Evolutionary conservation across 2,113 vertebrate genomes (phyloP), one percentile per base, ranked within the genome.

Genomic region (Perca flavescens): DNA sequence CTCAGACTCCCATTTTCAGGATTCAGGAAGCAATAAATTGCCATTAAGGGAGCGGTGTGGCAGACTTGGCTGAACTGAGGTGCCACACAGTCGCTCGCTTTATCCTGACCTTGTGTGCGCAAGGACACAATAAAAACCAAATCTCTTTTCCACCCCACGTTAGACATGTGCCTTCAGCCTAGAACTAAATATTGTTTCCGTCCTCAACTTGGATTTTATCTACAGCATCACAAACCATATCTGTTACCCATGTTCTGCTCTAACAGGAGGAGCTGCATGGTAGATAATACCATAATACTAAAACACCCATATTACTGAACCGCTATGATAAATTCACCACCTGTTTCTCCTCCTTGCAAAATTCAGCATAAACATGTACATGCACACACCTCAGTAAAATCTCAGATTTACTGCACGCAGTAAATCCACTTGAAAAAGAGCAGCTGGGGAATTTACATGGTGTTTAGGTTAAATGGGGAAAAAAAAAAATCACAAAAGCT

Each of bases 11-110:
- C 86, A 21, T 91, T 91, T 88, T 81, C 86, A 90, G 84, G 77
- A 86, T 87, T 85, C 91, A 94, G 95, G 94, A 95, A 95, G 94
- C 84, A 87, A 94, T 95, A 95, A 94, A 95, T 94, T 84, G 86
- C 70, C 88, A 93, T 93, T 92, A 93, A 93, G 90, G 84, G 91
- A 90, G 90, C 50, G 49, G 83, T 25, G 22, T 76, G 86, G 80
- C 80, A 61, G 86, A 68, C 79, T 47, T 3, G 67, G 78, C 84
- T 64, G 87, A 72, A 78, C 80, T 11, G 90, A 91, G 93, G 92
- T 91, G 94, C 92, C 90, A 88, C 90, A 80, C 90, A 84, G 93
- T 93, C 92, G 91, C 89, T 88, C 60, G 2, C 79, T 79, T 80
- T 22, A 86, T 91, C 88, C 86, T 81, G 85, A 82, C 79, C 75